Evolutionary conservation across 64 coral and sea anemone genomes (phyloP).

Genomic region (Dendronephthya gigantea): DNA sequence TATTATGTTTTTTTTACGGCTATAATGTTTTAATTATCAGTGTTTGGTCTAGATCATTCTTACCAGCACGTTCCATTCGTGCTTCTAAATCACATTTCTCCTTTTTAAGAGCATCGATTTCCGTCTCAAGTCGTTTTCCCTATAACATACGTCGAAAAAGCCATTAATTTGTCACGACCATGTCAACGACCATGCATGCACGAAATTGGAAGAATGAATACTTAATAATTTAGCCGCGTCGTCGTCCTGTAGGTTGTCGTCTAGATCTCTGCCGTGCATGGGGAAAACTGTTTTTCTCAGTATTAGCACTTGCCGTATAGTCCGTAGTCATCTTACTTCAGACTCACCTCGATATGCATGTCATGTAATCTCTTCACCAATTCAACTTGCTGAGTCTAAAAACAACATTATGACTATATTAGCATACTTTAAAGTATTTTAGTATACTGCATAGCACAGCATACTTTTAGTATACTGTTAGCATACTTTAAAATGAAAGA

Average conservation of each 20-base stretch:
- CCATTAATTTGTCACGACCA: no score
- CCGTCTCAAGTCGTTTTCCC: slow-evolving; percentile 60
- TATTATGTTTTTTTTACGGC: no score
- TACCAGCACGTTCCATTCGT: slow-evolving; percentile 94
- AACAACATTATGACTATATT: no score
- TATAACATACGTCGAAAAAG: no score
- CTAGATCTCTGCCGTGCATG: background rate
- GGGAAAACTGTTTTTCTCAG: background rate
- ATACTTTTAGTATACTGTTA: no score
- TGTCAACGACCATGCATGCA: no score
- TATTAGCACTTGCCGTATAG: no score
- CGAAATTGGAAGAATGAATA: no score
- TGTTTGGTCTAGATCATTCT: background rate
- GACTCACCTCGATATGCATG: slow-evolving; percentile 12
- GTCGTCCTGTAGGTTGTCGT: background rate
- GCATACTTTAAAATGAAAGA: no score
- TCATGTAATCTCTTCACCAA: slow-evolving; percentile 11
- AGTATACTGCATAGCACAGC: background rate
- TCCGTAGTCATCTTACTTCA: no score
- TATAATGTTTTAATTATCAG: background rate
- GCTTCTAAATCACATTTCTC: slow-evolving; percentile 78
- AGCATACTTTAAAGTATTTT: no score
- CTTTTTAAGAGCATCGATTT: slow-evolving; percentile 63
- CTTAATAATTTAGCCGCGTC: no score
- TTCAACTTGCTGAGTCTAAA: slow-evolving; percentile 11